A percentile compares a stretch with the other conserved stretches of the same genome.
Conservation (phyloP, 2,888 invertebrate genomes). For the Drosophila fungiperda region DNA sequence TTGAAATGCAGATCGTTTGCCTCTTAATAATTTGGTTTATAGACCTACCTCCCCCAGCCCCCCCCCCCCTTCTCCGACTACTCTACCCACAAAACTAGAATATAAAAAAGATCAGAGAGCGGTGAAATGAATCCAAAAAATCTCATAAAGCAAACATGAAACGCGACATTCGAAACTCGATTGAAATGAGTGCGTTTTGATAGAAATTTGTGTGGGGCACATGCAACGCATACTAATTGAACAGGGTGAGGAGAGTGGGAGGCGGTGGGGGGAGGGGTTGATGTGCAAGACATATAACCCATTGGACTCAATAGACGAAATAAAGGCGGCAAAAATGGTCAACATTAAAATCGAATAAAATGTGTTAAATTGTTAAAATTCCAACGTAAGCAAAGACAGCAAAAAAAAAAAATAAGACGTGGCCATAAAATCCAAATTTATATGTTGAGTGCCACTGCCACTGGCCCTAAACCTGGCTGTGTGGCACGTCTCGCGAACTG, state of each 20-base stretch:
- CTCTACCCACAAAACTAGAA: not conserved
- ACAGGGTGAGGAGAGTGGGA: not conserved
- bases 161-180: conserved; percentile 54
- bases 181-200: conserved; percentile 76
- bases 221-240: conserved; percentile 55
- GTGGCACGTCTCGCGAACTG: conserved; percentile 48
- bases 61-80: not conserved
- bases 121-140: not conserved
- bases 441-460: not conserved
- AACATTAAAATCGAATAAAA: conserved; percentile 77
- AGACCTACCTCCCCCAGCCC: fast-evolving
- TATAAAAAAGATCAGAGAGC: not conserved
- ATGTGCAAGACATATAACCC: conserved; percentile 3
- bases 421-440: conserved; percentile 57
- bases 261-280: fast-evolving
- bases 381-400: conserved; percentile 49
- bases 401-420: not conserved
- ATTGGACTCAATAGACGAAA: conserved; percentile 23
- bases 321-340: conserved; percentile 75
- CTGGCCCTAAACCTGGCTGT: not conserved
- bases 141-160: conserved; percentile 74
- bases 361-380: conserved; percentile 63
- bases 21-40: not conserved
- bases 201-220: conserved; percentile 61
- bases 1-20: not conserved